Evolutionary conservation across 1,140 invertebrate genomes (phyloP).

Genomic region (Scaptomyza pallida): DNA sequence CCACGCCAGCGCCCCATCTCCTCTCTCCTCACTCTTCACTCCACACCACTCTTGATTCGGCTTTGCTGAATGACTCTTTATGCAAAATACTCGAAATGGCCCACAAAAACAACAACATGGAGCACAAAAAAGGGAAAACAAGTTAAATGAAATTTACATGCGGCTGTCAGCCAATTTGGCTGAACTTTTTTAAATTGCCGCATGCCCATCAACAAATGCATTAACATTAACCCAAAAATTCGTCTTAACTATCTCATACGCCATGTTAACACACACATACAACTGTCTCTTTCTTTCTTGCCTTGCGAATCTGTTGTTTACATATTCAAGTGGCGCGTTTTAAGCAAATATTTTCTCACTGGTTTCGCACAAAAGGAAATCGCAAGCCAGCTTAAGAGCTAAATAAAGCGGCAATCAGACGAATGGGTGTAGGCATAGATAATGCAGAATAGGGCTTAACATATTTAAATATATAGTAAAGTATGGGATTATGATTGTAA

Average conservation of each 20-base stretch:
- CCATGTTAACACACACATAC: constrained; percentile 11
- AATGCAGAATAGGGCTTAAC: constrained; percentile 16
- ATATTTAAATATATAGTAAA: neutral
- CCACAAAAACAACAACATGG: constrained; percentile 39
- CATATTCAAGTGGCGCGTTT: constrained; percentile 65
- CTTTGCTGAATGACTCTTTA: constrained; percentile 33
- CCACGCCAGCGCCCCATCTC: constrained; percentile 46
- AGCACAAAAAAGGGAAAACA: constrained; percentile 68
- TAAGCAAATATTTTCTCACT: constrained; percentile 59
- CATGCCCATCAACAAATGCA: constrained; percentile 67
- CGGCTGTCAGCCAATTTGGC: constrained; percentile 72
- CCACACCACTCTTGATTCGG: constrained; percentile 16
- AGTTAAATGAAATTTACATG: constrained; percentile 78
- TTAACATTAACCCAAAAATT: constrained; percentile 77
- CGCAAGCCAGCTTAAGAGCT: constrained; percentile 13
- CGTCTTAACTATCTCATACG: constrained; percentile 28
- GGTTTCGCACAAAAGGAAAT: constrained; percentile 39
- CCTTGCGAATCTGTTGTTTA: constrained; percentile 57
- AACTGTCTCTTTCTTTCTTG: constrained; percentile 1
- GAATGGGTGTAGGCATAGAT: constrained; percentile 23
- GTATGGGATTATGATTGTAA: constrained; percentile 16
- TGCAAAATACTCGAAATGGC: constrained; percentile 44
- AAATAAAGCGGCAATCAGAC: constrained; percentile 41
- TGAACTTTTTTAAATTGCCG: constrained; percentile 78
- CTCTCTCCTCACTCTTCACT: neutral